These are phyloP conservation scores for Macquaria australasica DNA, from an alignment of 2,113 vertebrate genomes.

Conservation along the genomic window DNA sequence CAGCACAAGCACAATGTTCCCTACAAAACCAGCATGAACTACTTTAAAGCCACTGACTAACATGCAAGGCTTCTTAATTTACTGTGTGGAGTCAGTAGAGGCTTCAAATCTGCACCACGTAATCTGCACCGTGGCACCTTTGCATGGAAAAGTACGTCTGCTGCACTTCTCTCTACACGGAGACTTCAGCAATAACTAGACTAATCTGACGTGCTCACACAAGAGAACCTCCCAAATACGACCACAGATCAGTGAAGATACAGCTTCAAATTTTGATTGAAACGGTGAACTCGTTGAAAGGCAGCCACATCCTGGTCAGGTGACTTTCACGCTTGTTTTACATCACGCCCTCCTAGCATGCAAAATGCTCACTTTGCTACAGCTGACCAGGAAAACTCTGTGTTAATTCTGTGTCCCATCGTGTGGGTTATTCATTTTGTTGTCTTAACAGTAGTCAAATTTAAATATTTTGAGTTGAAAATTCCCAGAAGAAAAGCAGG, in stretches of 20 bases:
- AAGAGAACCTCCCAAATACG: neutral
- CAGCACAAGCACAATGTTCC: slow-evolving; percentile 14
- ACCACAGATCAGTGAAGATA: neutral
- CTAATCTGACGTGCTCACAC: neutral
- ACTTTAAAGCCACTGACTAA: neutral
- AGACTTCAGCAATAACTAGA: neutral
- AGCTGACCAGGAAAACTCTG: neutral
- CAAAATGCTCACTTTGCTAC: neutral
- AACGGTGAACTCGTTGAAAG: neutral
- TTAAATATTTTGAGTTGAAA: too few species aligned
- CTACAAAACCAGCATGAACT: slow-evolving; percentile 42
- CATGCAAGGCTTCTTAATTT: neutral
- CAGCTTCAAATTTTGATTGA: neutral
- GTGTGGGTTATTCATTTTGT: neutral
- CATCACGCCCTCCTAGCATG: slow-evolving; percentile 31
- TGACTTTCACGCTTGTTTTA: neutral
- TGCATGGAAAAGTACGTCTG: slow-evolving; percentile 49
- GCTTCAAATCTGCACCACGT: neutral
- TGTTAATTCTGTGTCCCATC: neutral
- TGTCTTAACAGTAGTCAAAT: neutral
- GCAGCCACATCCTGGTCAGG: slow-evolving; percentile 2
- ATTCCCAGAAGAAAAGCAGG: neutral
- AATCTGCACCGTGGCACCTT: slow-evolving; percentile 25
- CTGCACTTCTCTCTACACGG: slow-evolving; percentile 17
- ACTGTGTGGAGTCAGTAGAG: neutral